Conservation (phyloP, 2,888 invertebrate species). For the Hypercompe scribonia region DNA sequence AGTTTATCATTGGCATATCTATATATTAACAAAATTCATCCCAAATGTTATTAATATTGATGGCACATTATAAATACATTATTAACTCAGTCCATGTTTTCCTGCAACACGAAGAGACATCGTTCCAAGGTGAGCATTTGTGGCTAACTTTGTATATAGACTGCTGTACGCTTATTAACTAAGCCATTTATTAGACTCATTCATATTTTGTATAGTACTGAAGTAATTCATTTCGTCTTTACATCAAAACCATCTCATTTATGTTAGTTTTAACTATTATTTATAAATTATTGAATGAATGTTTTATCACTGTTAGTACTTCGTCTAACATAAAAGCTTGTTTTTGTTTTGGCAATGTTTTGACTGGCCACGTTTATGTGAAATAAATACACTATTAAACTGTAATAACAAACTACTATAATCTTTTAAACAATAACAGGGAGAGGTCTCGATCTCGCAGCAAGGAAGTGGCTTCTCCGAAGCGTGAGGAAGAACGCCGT, state of each 20-base stretch:
- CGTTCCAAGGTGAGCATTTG: conserved; percentile 67
- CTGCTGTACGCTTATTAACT: conserved; percentile 15
- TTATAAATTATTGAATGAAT: neutral
- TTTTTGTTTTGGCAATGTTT: conserved; percentile 3
- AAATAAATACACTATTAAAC: neutral
- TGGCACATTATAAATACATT: conserved; percentile 68
- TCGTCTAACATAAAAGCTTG: neutral
- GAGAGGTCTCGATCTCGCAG: conserved; percentile 90
- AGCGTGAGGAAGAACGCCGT: conserved; percentile 76
- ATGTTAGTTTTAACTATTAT: neutral
- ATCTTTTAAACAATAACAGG: conserved; percentile 67
- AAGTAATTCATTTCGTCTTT: neutral
- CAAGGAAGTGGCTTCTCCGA: conserved; percentile 84
- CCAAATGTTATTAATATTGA: conserved; percentile 62
- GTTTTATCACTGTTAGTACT: conserved; percentile 5
- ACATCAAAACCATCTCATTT: neutral
- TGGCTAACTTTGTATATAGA: conserved; percentile 33
- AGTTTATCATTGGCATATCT: conserved; percentile 58
- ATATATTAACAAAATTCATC: conserved; percentile 60
- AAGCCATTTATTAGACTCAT: neutral
- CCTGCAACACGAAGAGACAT: conserved; percentile 74
- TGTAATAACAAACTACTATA: neutral
- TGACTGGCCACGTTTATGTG: neutral
- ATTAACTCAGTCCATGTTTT: conserved; percentile 72
- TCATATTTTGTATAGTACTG: neutral